Percentiles rank a stretch among this genome's conserved stretches.
phyloP scores from a whole-genome alignment of 2,797 vertebrate genomes.

The Gadopsis marmoratus region DNA sequence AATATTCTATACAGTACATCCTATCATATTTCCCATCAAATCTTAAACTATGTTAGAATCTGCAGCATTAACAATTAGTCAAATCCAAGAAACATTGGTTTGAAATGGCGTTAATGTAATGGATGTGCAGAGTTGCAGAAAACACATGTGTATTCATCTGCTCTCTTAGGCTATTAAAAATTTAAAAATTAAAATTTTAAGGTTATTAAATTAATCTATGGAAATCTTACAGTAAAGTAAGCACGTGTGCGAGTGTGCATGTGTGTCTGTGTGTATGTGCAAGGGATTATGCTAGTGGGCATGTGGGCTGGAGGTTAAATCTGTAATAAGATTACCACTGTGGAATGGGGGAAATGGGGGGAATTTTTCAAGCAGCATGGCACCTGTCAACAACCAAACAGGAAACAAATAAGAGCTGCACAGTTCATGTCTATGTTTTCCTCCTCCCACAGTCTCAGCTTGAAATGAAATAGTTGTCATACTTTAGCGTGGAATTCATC shows the following conservation, averaged over 20 bases:
- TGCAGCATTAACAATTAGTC: background rate
- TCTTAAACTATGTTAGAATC: background rate
- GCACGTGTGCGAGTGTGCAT: slow-evolving; percentile 22
- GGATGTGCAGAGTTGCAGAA: slow-evolving; percentile 23
- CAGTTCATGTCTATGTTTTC: slow-evolving; percentile 26
- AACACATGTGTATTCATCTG: slow-evolving; percentile 2
- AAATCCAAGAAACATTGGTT: background rate
- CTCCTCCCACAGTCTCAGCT: slow-evolving; percentile 41
- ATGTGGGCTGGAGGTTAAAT: slow-evolving; percentile 79
- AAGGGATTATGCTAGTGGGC: slow-evolving; percentile 72
- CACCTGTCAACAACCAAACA: slow-evolving; percentile 66
- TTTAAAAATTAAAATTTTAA: slow-evolving; percentile 44
- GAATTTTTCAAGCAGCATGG: slow-evolving; percentile 55
- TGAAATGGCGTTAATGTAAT: slow-evolving; percentile 8
- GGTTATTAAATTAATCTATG: slow-evolving; percentile 55
- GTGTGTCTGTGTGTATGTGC: slow-evolving; percentile 23
- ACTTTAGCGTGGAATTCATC: slow-evolving; percentile 69
- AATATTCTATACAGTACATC: background rate
- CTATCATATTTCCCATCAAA: background rate
- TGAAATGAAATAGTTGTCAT: slow-evolving; percentile 75
- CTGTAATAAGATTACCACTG: slow-evolving; percentile 81
- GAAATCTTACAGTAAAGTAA: slow-evolving; percentile 35
- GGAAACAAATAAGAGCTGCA: slow-evolving; percentile 25
- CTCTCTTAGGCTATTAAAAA: slow-evolving; percentile 36
- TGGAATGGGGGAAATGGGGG: slow-evolving; percentile 65